Conservation (phyloP, 2,113 vertebrate species). For the Toxostoma redivivum region DNA sequence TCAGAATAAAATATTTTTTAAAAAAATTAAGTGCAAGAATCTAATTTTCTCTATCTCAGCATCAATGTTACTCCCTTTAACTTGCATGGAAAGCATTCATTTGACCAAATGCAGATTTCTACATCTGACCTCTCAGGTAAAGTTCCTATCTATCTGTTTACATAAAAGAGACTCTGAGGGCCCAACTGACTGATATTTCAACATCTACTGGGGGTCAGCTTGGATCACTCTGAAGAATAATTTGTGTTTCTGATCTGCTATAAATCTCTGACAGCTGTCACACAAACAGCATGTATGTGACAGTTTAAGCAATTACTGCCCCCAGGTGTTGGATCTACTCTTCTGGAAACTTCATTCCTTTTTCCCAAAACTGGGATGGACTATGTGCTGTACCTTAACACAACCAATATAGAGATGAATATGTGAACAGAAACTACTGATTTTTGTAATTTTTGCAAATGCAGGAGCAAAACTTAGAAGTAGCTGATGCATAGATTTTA, state of each 20-base stretch:
- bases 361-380: background rate
- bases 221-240: background rate
- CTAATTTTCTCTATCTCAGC: background rate
- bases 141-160: background rate
- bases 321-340: background rate
- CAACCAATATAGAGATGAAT: background rate
- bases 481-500: background rate
- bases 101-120: background rate
- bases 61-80: background rate
- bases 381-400: background rate
- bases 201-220: background rate
- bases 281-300: background rate
- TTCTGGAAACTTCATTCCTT: background rate
- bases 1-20: background rate
- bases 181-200: background rate
- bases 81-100: background rate
- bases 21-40: background rate
- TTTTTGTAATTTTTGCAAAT: background rate
- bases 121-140: background rate
- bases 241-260: background rate
- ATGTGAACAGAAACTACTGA: background rate
- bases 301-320: conserved; percentile 2
- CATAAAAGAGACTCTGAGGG: background rate
- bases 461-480: background rate
- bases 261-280: background rate